These are phyloP conservation scores for Nephrotoma guestfalica DNA, from an alignment of 2,888 invertebrate species.

Conservation along the genomic window DNA sequence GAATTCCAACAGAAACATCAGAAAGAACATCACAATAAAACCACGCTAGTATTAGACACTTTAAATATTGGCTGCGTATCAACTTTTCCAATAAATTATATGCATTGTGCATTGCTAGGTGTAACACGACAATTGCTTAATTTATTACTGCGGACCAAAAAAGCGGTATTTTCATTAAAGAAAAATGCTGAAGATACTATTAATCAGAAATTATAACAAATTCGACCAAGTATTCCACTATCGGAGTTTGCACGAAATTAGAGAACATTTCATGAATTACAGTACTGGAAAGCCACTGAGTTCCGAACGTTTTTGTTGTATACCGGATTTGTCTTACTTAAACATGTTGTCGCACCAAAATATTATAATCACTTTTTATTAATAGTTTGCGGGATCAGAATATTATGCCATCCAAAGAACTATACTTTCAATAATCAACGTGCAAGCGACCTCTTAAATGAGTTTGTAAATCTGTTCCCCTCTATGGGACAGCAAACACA, in stretches of 20 bases:
- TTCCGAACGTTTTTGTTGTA: too few species aligned
- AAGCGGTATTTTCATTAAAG: too few species aligned
- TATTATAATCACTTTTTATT: constrained; percentile 14
- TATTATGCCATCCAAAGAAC: constrained; percentile 5
- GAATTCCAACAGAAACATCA: too few species aligned
- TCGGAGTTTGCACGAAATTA: too few species aligned
- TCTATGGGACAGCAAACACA: constrained; percentile 10
- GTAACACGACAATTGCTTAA: background rate
- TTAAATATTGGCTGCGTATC: background rate
- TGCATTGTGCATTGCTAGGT: background rate
- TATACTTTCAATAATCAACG: constrained; percentile 4
- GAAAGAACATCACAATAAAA: too few species aligned
- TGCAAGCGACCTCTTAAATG: too few species aligned
- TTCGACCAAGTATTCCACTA: too few species aligned
- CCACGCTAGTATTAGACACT: too few species aligned
- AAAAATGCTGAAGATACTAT: background rate
- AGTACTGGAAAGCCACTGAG: too few species aligned
- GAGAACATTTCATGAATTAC: too few species aligned
- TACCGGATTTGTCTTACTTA: background rate
- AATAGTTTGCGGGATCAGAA: constrained; percentile 11
- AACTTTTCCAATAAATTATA: constrained; percentile 1
- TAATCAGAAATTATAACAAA: too few species aligned
- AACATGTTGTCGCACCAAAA: background rate
- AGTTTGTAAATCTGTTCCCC: constrained; percentile 3
- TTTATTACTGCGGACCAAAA: background rate